phyloP scores from a whole-genome alignment of 2,797 vertebrate genomes.

The Argya squamiceps region DNA sequence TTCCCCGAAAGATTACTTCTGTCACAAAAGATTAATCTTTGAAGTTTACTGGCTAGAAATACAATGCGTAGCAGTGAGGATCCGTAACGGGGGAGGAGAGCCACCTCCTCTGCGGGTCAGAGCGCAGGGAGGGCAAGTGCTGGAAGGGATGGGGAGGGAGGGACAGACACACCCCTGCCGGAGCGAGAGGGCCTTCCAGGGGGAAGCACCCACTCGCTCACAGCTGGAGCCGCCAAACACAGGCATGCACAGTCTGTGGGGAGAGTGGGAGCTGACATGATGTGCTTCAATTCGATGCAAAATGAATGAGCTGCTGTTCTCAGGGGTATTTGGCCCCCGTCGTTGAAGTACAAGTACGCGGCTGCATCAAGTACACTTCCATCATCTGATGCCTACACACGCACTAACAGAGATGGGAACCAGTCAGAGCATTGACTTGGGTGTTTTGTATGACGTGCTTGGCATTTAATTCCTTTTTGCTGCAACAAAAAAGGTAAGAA shows the following conservation, averaged over 20 bases:
- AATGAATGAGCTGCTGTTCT: constrained; percentile 74
- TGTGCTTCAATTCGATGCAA: constrained; percentile 63
- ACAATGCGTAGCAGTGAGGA: not conserved
- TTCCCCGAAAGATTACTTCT: not conserved
- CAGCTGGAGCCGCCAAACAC: constrained; percentile 25
- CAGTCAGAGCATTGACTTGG: constrained; percentile 35
- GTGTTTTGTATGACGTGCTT: constrained; percentile 12
- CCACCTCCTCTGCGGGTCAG: not conserved
- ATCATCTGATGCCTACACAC: constrained; percentile 32
- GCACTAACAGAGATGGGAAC: not conserved
- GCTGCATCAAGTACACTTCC: constrained; percentile 72
- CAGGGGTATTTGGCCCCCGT: not conserved
- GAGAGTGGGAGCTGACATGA: constrained; percentile 15
- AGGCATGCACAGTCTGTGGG: not conserved
- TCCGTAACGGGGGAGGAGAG: not conserved
- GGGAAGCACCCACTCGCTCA: not conserved
- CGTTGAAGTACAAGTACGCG: constrained; percentile 46
- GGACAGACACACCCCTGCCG: not conserved
- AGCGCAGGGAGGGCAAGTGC: fast-evolving
- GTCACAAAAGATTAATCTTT: not conserved
- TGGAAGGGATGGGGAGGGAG: not conserved
- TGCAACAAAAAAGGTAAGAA: constrained; percentile 69
- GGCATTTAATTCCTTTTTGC: constrained; percentile 26
- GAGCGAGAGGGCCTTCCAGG: not conserved
- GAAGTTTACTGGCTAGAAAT: not conserved